phyloP scores from a whole-genome alignment of 2,888 invertebrate species.

The Gibbula magus region DNA sequence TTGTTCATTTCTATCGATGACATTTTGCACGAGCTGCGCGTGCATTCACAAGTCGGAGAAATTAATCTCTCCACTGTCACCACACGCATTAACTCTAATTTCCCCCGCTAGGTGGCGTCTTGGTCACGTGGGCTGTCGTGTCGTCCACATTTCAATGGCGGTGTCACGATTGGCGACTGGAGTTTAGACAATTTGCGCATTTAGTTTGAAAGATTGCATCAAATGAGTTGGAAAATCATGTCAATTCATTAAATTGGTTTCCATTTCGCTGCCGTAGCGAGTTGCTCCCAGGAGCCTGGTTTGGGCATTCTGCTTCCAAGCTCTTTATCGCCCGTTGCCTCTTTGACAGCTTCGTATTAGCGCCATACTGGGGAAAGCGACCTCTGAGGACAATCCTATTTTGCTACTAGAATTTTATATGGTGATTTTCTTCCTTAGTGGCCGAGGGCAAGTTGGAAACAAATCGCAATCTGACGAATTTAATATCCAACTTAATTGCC shows the following conservation, averaged over 20 bases:
- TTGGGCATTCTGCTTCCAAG: background rate
- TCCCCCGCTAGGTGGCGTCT: conserved; percentile 15
- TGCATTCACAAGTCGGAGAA: conserved; percentile 11
- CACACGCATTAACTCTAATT: conserved; percentile 24
- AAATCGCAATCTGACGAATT: no score
- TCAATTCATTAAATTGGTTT: conserved; percentile 28
- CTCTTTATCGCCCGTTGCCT: conserved; percentile 24
- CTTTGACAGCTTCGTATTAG: conserved; percentile 19
- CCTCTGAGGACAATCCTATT: background rate
- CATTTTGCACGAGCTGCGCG: background rate
- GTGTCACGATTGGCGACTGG: conserved; percentile 21
- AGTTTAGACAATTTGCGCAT: conserved; percentile 25
- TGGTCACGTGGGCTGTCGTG: conserved; percentile 22
- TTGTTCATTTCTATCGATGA: background rate
- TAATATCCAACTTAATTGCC: no score
- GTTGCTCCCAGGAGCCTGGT: conserved; percentile 4
- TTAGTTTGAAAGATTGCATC: conserved; percentile 28
- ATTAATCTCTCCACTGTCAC: conserved; percentile 16
- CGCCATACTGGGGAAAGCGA: background rate
- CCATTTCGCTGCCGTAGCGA: background rate
- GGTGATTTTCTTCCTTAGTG: background rate
- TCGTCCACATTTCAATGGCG: conserved; percentile 13
- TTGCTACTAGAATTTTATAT: background rate
- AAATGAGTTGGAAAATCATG: conserved; percentile 27
- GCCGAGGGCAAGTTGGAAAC: background rate